phyloP scores from a whole-genome alignment of 2,888 invertebrate species.

The Itoplectis maculator region DNA sequence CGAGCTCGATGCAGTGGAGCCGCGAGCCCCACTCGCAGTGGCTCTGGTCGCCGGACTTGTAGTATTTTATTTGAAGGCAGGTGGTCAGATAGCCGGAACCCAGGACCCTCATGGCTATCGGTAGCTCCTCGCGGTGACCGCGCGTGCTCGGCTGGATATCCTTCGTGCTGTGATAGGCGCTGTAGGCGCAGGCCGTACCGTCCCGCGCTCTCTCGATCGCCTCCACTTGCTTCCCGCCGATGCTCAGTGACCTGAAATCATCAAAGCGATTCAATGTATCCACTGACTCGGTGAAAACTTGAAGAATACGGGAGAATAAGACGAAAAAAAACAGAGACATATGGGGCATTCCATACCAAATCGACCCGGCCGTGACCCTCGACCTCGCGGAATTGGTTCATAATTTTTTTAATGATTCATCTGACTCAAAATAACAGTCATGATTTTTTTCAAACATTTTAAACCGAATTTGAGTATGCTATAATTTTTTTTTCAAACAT shows the following conservation, averaged over 20 bases:
- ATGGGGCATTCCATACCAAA: too few species aligned
- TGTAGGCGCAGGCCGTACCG: constrained; percentile 85
- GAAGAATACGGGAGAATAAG: background rate
- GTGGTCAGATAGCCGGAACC: constrained; percentile 85
- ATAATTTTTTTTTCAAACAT: too few species aligned
- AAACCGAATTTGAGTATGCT: too few species aligned
- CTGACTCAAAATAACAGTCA: too few species aligned
- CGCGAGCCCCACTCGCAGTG: constrained; percentile 86
- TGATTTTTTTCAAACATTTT: too few species aligned
- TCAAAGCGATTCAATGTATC: constrained; percentile 24
- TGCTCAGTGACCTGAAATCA: constrained; percentile 79
- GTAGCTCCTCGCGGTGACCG: constrained; percentile 85
- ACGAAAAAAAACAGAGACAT: too few species aligned
- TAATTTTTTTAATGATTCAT: too few species aligned
- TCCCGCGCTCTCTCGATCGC: constrained; percentile 84
- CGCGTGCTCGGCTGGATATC: constrained; percentile 83
- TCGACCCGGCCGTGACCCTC: too few species aligned
- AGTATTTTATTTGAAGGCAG: constrained; percentile 86
- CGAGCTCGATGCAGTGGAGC: constrained; percentile 86
- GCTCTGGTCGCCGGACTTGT: constrained; percentile 85
- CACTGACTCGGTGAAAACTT: too few species aligned
- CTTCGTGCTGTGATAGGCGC: constrained; percentile 84
- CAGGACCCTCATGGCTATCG: constrained; percentile 84
- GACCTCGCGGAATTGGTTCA: too few species aligned
- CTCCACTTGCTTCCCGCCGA: constrained; percentile 83